Conservation (phyloP, 2,113 vertebrate species). For the Eonycteris spelaea region DNA sequence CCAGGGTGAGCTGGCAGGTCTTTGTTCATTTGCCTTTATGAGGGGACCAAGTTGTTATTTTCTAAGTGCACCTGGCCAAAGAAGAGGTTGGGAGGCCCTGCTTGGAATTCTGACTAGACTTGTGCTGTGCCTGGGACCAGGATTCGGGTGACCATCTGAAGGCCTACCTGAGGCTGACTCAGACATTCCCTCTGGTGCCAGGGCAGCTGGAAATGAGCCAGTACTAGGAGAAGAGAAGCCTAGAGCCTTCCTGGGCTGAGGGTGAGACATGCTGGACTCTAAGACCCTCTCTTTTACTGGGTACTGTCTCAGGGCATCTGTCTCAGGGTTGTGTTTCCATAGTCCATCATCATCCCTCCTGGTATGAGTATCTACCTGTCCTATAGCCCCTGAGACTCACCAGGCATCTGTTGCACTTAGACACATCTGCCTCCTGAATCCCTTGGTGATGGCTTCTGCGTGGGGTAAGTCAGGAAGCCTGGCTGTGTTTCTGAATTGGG, state of each 20-base stretch:
- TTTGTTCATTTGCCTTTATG: neutral
- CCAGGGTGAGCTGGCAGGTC: neutral
- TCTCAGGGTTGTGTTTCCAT: neutral
- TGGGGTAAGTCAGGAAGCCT: neutral
- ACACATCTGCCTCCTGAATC: neutral
- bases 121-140: neutral
- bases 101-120: neutral
- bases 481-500: neutral
- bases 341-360: neutral
- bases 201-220: neutral
- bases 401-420: neutral
- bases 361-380: neutral
- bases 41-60: neutral
- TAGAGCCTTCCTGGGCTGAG: neutral
- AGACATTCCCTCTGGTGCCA: too few relatives aligned
- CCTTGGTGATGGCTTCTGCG: neutral
- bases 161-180: neutral
- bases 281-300: neutral
- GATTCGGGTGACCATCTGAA: rapidly evolving
- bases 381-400: neutral
- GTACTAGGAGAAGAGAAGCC: neutral
- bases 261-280: neutral
- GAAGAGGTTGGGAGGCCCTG: neutral
- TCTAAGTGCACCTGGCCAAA: neutral
- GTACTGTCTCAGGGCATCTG: slow-evolving; percentile 2